Evolutionary conservation across 2,113 vertebrate species (phyloP).

Genomic region (Rhodinocichla rosea): DNA sequence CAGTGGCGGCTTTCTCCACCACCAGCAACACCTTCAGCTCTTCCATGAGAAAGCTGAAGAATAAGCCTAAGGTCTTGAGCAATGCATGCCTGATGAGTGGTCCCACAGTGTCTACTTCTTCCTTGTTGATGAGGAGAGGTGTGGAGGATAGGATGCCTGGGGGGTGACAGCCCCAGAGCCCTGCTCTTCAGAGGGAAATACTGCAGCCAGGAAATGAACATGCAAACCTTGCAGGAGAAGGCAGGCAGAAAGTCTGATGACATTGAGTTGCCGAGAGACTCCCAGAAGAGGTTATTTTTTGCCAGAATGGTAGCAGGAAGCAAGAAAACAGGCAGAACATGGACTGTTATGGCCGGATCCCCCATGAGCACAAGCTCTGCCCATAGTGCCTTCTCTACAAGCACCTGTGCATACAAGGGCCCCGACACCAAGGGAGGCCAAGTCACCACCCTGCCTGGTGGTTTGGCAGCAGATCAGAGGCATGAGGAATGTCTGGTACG

Average conservation of each 20-base stretch:
- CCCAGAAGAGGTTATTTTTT: slow-evolving; percentile 58
- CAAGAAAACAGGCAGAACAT: slow-evolving; percentile 27
- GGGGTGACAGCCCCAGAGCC: slow-evolving; percentile 13
- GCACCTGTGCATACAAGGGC: slow-evolving; percentile 41
- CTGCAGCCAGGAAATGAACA: slow-evolving; percentile 66
- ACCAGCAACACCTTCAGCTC: slow-evolving; percentile 67
- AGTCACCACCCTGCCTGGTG: slow-evolving; percentile 39
- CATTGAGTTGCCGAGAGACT: slow-evolving; percentile 59
- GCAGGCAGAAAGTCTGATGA: slow-evolving; percentile 34
- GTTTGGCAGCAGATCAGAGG: slow-evolving; percentile 27
- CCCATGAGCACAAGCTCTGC: slow-evolving; percentile 49
- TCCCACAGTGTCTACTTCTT: slow-evolving; percentile 56
- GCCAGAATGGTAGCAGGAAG: slow-evolving; percentile 48
- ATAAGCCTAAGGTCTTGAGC: slow-evolving; percentile 62
- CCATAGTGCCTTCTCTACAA: slow-evolving; percentile 56
- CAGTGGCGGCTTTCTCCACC: slow-evolving; percentile 55
- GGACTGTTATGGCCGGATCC: slow-evolving; percentile 14
- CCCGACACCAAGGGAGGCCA: slow-evolving; percentile 9
- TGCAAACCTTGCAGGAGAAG: slow-evolving; percentile 55
- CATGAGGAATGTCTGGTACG: slow-evolving; percentile 6
- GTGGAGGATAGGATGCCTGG: slow-evolving; percentile 50
- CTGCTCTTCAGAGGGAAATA: slow-evolving; percentile 59
- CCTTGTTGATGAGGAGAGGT: slow-evolving; percentile 47
- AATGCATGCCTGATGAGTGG: slow-evolving; percentile 46
- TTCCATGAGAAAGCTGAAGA: slow-evolving; percentile 67